These are phyloP conservation scores for Galemys pyrenaicus DNA, from an alignment of 2,113 vertebrate genomes.

Conservation along the genomic window DNA sequence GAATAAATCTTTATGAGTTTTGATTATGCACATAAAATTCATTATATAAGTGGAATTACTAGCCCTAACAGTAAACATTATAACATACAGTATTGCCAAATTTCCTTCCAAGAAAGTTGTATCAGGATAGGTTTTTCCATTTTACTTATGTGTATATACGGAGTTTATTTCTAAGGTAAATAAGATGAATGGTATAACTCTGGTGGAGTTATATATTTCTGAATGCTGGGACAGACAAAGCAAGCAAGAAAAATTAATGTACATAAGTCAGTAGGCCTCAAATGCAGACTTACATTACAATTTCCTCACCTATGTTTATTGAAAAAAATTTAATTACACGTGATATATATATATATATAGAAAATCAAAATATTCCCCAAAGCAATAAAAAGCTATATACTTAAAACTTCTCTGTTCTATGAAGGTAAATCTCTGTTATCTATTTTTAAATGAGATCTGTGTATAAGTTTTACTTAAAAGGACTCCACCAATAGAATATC, in stretches of 20 bases:
- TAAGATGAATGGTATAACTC: neutral
- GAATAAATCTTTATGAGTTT: neutral
- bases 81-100: neutral
- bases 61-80: neutral
- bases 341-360: neutral
- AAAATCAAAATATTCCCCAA: neutral
- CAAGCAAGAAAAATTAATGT: neutral
- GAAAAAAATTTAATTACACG: neutral
- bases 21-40: neutral
- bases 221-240: neutral
- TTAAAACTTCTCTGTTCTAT: neutral
- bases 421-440: neutral
- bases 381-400: neutral
- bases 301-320: neutral
- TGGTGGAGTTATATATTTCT: neutral
- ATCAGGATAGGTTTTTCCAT: neutral
- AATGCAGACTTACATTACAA: neutral
- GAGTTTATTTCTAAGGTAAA: neutral
- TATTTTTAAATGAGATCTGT: neutral
- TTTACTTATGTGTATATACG: neutral
- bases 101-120: neutral
- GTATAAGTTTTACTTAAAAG: neutral
- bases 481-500: neutral
- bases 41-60: neutral
- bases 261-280: neutral